These are phyloP conservation scores for Rhogogaster chlorosoma DNA, from an alignment of 2,888 invertebrate species.

Conservation along the genomic window DNA sequence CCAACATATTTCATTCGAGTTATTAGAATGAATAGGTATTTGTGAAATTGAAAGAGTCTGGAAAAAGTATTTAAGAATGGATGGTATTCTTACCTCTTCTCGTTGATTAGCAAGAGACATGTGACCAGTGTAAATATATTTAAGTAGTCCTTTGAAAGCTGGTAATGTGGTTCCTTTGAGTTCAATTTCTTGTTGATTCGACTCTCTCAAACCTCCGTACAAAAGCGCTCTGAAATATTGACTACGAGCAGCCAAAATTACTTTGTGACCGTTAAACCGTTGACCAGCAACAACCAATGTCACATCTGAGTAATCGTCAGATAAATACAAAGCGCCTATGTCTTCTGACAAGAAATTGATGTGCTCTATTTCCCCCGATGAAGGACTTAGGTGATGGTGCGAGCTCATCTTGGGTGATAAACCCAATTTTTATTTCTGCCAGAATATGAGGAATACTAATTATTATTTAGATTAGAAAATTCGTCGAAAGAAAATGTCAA, in stretches of 20 bases:
- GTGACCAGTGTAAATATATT: constrained; percentile 96
- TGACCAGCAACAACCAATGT: constrained; percentile 91
- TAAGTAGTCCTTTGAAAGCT: constrained; percentile 93
- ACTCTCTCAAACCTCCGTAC: constrained; percentile 89
- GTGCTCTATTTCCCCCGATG: constrained; percentile 84
- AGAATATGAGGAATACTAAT: not conserved
- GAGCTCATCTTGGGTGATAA: constrained; percentile 70
- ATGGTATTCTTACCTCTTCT: constrained; percentile 77
- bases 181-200: constrained; percentile 89
- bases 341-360: constrained; percentile 89
- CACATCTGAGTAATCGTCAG: constrained; percentile 95
- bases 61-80: not conserved
- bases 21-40: not conserved
- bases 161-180: constrained; percentile 90
- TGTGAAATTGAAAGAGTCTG: not conserved
- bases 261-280: constrained; percentile 85
- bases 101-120: constrained; percentile 81
- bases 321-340: constrained; percentile 91
- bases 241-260: constrained; percentile 96
- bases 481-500: not conserved
- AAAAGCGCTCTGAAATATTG: constrained; percentile 95
- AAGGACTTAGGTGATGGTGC: constrained; percentile 70
- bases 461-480: not conserved
- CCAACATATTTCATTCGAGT: not conserved
- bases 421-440: not conserved